phyloP scores from a whole-genome alignment of 2,888 invertebrate species.

The Apodemia duryi region DNA sequence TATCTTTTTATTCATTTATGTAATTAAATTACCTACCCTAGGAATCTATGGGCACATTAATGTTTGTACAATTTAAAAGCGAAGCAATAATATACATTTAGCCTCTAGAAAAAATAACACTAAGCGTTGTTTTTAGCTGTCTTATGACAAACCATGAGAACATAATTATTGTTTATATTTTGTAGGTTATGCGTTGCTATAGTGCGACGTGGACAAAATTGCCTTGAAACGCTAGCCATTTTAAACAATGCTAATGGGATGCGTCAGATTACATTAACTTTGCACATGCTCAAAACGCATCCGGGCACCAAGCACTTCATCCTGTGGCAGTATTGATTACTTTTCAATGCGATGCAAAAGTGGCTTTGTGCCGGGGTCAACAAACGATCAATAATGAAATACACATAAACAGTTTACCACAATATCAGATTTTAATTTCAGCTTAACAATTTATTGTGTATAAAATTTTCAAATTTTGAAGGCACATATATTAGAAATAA shows the following conservation, averaged over 20 bases:
- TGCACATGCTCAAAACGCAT: slow-evolving; percentile 20
- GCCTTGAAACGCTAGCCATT: not conserved
- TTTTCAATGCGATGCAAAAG: slow-evolving; percentile 38
- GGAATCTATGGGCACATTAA: too few relatives aligned
- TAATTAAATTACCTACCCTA: too few relatives aligned
- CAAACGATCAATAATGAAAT: slow-evolving; percentile 52
- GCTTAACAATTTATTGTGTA: not conserved
- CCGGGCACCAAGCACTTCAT: slow-evolving; percentile 29
- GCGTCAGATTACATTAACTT: slow-evolving; percentile 5
- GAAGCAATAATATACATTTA: not conserved
- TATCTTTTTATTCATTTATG: too few relatives aligned
- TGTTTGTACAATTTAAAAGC: not conserved
- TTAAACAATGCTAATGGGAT: not conserved
- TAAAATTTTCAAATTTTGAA: not conserved
- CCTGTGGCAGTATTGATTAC: slow-evolving; percentile 45
- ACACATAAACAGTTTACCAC: slow-evolving; percentile 14
- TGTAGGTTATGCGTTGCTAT: slow-evolving; percentile 1
- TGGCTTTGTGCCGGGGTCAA: slow-evolving; percentile 45
- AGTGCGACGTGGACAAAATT: slow-evolving; percentile 7
- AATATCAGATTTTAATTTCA: not conserved
- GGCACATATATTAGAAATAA: slow-evolving; percentile 6
- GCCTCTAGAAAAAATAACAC: not conserved
- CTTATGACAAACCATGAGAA: not conserved
- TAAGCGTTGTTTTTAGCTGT: not conserved
- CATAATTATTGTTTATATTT: not conserved